Evolutionary conservation across 2,113 vertebrate species (phyloP).

Genomic region (Planiliza haematocheilus): DNA sequence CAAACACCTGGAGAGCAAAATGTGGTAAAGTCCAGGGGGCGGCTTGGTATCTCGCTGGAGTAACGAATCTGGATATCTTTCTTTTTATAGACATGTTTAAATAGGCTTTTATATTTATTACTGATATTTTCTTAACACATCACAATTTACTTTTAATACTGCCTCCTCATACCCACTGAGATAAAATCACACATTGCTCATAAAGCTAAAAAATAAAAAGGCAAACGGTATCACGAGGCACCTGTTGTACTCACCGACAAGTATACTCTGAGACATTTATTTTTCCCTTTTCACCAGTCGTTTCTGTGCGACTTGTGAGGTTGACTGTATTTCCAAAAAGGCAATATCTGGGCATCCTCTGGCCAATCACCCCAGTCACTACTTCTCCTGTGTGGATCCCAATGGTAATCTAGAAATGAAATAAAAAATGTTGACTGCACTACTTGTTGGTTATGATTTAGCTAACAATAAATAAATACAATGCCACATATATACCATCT

Average conservation of each 20-base stretch:
- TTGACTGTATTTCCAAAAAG: conserved; percentile 99
- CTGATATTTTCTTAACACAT: neutral
- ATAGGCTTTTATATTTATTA: neutral
- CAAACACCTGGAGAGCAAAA: conserved; percentile 87
- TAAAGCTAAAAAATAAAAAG: too few relatives aligned
- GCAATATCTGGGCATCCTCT: conserved; percentile 98
- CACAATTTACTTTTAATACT: too few relatives aligned
- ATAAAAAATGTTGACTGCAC: neutral
- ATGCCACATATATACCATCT: too few relatives aligned
- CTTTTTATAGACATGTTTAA: neutral
- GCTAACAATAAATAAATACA: conserved; percentile 8
- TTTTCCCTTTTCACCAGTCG: conserved; percentile 95
- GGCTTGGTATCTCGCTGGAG: neutral
- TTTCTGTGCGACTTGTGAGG: conserved; percentile 98
- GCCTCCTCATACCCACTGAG: too few relatives aligned
- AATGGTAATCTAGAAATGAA: conserved; percentile 91
- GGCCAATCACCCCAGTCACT: conserved; percentile 97
- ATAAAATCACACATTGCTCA: too few relatives aligned
- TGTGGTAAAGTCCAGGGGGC: too few relatives aligned
- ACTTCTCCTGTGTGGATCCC: conserved; percentile 99
- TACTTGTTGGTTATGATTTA: neutral
- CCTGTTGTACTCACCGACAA: conserved; percentile 87
- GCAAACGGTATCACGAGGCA: neutral
- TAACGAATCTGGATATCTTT: conserved; percentile 8
- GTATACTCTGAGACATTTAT: conserved; percentile 98